Conservation (phyloP, 53 echinoderm and acorn worm genomes). For the Patiria pectinifera region DNA sequence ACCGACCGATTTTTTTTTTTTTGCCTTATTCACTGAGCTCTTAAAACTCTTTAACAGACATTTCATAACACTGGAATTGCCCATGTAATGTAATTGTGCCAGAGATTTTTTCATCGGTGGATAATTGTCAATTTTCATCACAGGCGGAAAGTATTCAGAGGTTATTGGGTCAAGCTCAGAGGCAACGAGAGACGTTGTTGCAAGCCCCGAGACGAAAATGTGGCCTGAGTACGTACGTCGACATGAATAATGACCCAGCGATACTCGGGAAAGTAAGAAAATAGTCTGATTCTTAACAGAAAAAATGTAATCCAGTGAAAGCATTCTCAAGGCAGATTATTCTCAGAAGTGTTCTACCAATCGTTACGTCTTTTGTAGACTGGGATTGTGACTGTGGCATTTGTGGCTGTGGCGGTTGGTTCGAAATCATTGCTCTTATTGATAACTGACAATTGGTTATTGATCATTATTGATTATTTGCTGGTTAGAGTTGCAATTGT, state of each 20-base stretch:
- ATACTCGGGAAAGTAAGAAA: conserved; percentile 54
- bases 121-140: background rate
- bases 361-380: background rate
- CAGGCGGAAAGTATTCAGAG: conserved; percentile 36
- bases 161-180: background rate
- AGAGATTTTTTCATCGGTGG: background rate
- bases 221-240: conserved; percentile 43
- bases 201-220: conserved; percentile 45
- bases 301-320: background rate
- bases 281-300: background rate
- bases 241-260: conserved; percentile 22
- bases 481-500: too few relatives aligned
- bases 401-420: background rate
- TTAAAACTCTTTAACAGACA: too few relatives aligned
- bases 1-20: too few relatives aligned
- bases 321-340: too few relatives aligned
- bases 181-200: conserved; percentile 30
- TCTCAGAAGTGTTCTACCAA: too few relatives aligned
- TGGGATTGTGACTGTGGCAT: background rate
- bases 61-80: too few relatives aligned
- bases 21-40: too few relatives aligned
- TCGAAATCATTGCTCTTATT: too few relatives aligned
- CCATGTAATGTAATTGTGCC: too few relatives aligned
- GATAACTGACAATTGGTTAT: background rate
- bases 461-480: background rate